Evolutionary conservation across 2,888 invertebrate genomes (phyloP).

Genomic region (Tetheella fluctuosa): DNA sequence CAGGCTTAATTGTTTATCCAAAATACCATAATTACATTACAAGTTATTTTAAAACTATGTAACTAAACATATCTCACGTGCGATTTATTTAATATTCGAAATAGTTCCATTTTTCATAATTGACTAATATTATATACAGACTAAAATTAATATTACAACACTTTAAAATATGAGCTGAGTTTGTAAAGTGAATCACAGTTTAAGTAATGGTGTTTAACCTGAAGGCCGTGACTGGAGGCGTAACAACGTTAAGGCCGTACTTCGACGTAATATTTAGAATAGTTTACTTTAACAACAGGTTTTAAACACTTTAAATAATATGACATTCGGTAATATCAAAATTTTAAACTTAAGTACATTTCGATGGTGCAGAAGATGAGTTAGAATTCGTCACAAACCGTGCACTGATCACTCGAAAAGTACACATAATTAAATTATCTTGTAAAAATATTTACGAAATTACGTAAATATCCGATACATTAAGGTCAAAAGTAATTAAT

Average conservation of each 20-base stretch:
- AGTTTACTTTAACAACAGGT: slow-evolving; percentile 50
- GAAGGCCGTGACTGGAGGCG: slow-evolving; percentile 68
- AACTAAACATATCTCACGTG: slow-evolving; percentile 18
- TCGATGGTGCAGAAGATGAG: slow-evolving; percentile 40
- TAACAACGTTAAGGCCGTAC: slow-evolving; percentile 60
- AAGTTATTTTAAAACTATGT: slow-evolving; percentile 18
- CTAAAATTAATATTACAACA: slow-evolving; percentile 45
- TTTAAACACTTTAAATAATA: slow-evolving; percentile 41
- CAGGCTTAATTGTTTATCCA: slow-evolving; percentile 16
- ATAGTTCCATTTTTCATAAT: slow-evolving; percentile 55
- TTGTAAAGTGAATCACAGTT: slow-evolving; percentile 80
- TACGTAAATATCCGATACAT: background rate
- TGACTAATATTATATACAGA: slow-evolving; percentile 59
- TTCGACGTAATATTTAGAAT: slow-evolving; percentile 51
- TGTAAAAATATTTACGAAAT: slow-evolving; percentile 22
- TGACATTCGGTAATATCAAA: slow-evolving; percentile 54
- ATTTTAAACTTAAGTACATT: slow-evolving; percentile 70
- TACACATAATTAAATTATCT: slow-evolving; percentile 25
- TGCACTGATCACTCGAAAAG: slow-evolving; percentile 28
- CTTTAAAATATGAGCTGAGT: slow-evolving; percentile 65
- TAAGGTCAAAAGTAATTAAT: slow-evolving; percentile 1
- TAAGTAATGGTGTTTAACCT: slow-evolving; percentile 70
- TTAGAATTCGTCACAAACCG: slow-evolving; percentile 30
- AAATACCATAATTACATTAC: slow-evolving; percentile 18
- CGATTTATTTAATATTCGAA: slow-evolving; percentile 25